Base-by-base conservation (phyloP, 2,888 invertebrate species). In the Chrysolina oricalcia region DNA sequence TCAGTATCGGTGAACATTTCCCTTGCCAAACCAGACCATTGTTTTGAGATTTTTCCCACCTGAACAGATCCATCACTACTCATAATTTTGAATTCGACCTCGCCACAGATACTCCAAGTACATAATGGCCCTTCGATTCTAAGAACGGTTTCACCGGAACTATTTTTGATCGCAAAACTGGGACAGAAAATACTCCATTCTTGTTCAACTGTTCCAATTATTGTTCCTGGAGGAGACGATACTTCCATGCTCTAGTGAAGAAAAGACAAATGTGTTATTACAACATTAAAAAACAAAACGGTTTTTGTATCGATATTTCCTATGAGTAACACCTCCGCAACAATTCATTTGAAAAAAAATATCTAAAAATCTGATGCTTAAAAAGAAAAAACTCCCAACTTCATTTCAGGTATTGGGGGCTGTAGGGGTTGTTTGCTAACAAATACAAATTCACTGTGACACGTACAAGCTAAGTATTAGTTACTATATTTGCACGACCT, bases 1-100 rank as follows among this genome's bases (percentile, higher is more conserved):
- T 97, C 97, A 0, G 96, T 91, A 89, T 96, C 96, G 0, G 97
- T 96, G 87, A 97, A 96, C 75, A 92, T 89, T 89, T 97, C 97
- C 73, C 95, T 92, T 0, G 93, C 90, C 63, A 97, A 84, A 0
- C 97, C 97, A 0, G 95, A 93, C 97, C 97, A 97, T 86, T 96
- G 94, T 87, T 97, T 97, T 0, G 95, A 94, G 82, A 98, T 97
- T 87, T 93, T 93, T 1, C 98, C 98, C 73, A 98, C 94, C 88
- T 94, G 92, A 0, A 91, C 92, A 73, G 92, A 91, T 4, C 94
- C 95, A 86, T 97, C 96, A 64, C 92, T 90, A 0, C 96, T 93
- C 85, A 94, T 90, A 81, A 96, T 95, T 89, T 95, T 90, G 85
- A 97, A 97, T 86, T 95, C 94, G 0, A 97, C 94, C 86, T 95